Percentiles rank a stretch among this genome's conserved stretches.
Conservation (phyloP, 2,888 invertebrate species). For the Calliphora vomitoria region DNA sequence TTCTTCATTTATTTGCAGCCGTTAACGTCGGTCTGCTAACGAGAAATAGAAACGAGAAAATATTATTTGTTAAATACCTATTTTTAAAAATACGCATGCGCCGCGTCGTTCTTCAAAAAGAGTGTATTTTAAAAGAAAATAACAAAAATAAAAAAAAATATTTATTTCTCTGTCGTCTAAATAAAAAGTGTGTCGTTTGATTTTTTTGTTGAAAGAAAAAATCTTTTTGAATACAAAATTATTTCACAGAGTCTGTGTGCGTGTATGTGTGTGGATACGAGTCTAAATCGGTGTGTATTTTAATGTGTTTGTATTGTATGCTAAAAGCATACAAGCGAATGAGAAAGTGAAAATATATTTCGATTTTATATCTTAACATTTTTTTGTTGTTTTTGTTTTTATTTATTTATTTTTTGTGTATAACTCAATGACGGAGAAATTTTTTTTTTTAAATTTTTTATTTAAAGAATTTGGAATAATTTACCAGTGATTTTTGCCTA, state of each 20-base stretch:
- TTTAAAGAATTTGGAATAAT: conserved; percentile 55
- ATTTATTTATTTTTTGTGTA: conserved; percentile 42
- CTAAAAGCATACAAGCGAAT: conserved; percentile 65
- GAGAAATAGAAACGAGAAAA: conserved; percentile 34
- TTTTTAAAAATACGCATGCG: conserved; percentile 59
- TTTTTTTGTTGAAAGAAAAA: conserved; percentile 51
- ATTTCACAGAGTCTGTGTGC: neutral
- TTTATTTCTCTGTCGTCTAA: conserved; percentile 32
- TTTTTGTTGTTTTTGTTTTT: conserved; percentile 37
- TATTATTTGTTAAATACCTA: conserved; percentile 24
- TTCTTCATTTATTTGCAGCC: conserved; percentile 61
- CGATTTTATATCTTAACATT: conserved; percentile 22
- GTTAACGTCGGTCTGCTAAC: conserved; percentile 57
- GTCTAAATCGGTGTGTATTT: neutral
- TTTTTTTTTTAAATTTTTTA: conserved; percentile 50
- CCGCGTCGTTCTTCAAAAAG: conserved; percentile 28
- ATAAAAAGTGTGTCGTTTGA: conserved; percentile 66
- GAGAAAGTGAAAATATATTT: conserved; percentile 71
- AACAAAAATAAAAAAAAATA: conserved; percentile 3
- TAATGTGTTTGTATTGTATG: conserved; percentile 49
- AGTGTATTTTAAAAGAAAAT: neutral
- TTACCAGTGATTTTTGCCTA: conserved; percentile 23
- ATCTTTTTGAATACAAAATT: conserved; percentile 44
- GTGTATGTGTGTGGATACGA: neutral
- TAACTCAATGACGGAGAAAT: conserved; percentile 63